Evolutionary conservation across 2,797 vertebrate species (phyloP).

Genomic region (Melanogrammus aeglefinus): DNA sequence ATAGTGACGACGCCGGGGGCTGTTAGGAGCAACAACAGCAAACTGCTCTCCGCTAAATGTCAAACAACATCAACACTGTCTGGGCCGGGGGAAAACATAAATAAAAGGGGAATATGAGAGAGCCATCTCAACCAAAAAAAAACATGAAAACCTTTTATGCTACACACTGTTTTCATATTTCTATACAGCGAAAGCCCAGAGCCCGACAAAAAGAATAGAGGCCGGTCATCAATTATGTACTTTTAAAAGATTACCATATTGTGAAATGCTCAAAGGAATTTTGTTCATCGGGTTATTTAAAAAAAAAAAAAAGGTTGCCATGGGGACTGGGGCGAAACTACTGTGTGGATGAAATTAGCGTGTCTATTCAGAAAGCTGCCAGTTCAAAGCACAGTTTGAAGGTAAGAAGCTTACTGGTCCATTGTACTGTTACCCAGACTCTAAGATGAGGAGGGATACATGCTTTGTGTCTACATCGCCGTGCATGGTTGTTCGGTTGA

Average conservation of each 20-base stretch:
- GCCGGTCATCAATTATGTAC: slow-evolving; percentile 23
- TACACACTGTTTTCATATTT: not conserved
- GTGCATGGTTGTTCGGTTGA: not conserved
- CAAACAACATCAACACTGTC: slow-evolving; percentile 36
- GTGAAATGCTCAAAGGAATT: slow-evolving; percentile 15
- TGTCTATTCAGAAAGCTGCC: not conserved
- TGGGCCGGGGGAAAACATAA: not conserved
- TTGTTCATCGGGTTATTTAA: slow-evolving; percentile 14
- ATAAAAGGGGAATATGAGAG: not conserved
- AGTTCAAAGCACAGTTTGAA: not conserved
- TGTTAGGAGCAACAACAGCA: slow-evolving; percentile 42
- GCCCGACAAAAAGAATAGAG: slow-evolving; percentile 12
- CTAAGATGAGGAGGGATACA: not conserved
- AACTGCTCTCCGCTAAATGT: slow-evolving; percentile 43
- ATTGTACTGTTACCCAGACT: not conserved
- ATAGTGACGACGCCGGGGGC: slow-evolving; percentile 28
- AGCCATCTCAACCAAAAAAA: not conserved
- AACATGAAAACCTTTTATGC: not conserved
- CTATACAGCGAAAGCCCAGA: slow-evolving; percentile 20
- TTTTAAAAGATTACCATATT: slow-evolving; percentile 11
- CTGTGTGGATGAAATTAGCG: not conserved
- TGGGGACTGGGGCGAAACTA: slow-evolving; percentile 1
- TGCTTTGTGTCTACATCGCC: not conserved
- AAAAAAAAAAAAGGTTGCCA: not conserved
- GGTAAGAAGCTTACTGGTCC: not conserved